Base-by-base conservation (phyloP, 2,888 invertebrate genomes). In the Chromoteleia sp. region DNA sequence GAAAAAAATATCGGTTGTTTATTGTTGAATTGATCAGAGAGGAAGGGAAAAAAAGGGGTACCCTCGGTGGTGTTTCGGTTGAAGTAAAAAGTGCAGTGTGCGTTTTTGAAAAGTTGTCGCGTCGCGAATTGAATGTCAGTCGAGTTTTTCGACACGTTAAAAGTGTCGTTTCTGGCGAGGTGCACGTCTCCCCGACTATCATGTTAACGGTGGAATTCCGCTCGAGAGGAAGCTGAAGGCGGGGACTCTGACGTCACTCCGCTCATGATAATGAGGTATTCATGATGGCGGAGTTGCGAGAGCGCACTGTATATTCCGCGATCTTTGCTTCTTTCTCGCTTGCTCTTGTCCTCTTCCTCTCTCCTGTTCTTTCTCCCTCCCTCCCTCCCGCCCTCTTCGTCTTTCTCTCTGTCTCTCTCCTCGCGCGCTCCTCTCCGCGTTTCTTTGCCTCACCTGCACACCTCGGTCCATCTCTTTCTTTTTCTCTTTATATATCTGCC, bases 201-300 rank as follows among this genome's bases (percentile, higher is more conserved):
- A 92, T 92, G 92, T 91, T 92, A 92, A 92, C 92, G 91, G 91
- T 92, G 92, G 92, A 92, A 92, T 92, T 92, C 92, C 92, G 91
- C 91, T 92, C 90, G 90, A 90, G 91, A 92, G 91, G 92, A 92
- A 92, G 92, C 92, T 91, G 92, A 90, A 91, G 93, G 93, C 93
- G 91, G 93, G 93, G 93, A 93, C 93, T 93, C 94, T 95, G 95
- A 95, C 95, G 95, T 95, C 95, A 95, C 94, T 91, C 89, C 90
- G 91, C 91, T 93, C 94, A 94, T 95, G 95, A 95, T 95, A 95
- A 95, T 95, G 95, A 94, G 95, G 95, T 95, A 95, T 95, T 94
- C 95, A 95, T 95, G 95, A 95, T 95, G 95, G 95, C 95, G 95
- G 95, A 94, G 94, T 94, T 94, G 77, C 71, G 75, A 81, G 82